phyloP scores from a whole-genome alignment of 2,888 invertebrate species.

The Notodonta dromedarius region DNA sequence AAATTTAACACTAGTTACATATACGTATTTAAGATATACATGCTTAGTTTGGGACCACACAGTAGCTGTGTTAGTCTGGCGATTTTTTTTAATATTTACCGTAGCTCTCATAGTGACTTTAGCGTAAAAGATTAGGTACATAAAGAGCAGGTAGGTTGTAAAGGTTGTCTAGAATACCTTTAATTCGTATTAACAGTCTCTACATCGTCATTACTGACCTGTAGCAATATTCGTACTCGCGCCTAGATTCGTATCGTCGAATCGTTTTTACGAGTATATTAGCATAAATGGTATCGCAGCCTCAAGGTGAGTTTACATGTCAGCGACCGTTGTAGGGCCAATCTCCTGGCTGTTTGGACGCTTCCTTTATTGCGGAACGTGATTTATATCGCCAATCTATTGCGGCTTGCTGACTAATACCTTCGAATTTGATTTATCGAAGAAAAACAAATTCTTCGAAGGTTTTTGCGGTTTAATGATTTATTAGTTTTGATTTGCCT shows the following conservation, averaged over 20 bases:
- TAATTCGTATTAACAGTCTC: neutral
- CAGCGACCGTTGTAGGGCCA: constrained; percentile 42
- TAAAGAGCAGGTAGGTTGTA: too few relatives aligned
- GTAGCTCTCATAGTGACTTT: too few relatives aligned
- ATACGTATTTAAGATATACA: too few relatives aligned
- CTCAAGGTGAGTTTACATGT: constrained; percentile 47
- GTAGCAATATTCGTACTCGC: constrained; percentile 19
- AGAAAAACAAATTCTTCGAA: neutral
- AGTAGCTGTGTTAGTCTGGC: too few relatives aligned
- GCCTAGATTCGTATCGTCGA: constrained; percentile 48
- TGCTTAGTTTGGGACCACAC: too few relatives aligned
- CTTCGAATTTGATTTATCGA: constrained; percentile 5
- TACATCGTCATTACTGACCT: constrained; percentile 26
- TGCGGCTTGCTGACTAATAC: constrained; percentile 4
- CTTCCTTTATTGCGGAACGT: constrained; percentile 25
- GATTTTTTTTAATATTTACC: too few relatives aligned
- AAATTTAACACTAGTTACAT: too few relatives aligned
- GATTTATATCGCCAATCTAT: constrained; percentile 12
- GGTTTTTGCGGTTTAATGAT: neutral
- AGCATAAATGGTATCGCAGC: constrained; percentile 36
- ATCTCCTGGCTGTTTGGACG: constrained; percentile 31
- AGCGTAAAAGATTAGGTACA: too few relatives aligned
- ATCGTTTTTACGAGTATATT: constrained; percentile 44
- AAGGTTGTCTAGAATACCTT: too few relatives aligned
- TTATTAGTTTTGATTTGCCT: constrained; percentile 1